A percentile compares a stretch with the other conserved stretches of the same genome.
These are phyloP conservation scores for Neomonachus schauinslandi DNA, from an alignment of 2,113 vertebrate genomes.

Conservation along the genomic window DNA sequence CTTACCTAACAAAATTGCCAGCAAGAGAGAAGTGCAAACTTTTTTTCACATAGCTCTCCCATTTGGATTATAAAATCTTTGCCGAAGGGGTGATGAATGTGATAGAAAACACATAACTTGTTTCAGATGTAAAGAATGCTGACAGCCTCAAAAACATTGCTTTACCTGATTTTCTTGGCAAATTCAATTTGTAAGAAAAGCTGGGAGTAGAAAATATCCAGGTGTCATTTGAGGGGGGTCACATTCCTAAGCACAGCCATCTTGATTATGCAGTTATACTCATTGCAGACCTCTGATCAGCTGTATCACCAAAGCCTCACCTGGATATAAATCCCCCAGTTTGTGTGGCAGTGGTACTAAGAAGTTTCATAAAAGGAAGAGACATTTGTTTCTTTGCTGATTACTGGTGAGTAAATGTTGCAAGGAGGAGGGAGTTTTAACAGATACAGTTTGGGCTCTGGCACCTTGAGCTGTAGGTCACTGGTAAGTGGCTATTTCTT, in stretches of 20 bases:
- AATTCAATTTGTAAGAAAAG: constrained; percentile 41
- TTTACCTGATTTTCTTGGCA: constrained; percentile 26
- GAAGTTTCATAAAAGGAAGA: not conserved
- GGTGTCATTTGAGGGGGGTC: not conserved
- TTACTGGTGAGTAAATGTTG: not conserved
- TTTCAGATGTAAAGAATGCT: constrained; percentile 21
- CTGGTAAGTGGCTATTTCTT: not conserved
- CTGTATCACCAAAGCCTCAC: not conserved
- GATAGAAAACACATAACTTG: not conserved
- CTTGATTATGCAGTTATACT: not conserved
- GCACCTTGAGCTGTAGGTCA: rapidly evolving
- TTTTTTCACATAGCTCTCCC: not conserved
- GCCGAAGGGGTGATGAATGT: not conserved
- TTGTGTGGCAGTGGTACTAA: not conserved
- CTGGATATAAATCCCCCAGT: not conserved
- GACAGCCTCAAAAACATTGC: not conserved
- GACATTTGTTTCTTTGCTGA: not conserved
- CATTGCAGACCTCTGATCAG: not conserved
- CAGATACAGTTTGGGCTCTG: not conserved
- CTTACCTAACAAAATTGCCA: constrained; percentile 28
- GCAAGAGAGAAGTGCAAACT: not conserved
- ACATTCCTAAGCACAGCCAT: not conserved
- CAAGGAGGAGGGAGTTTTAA: not conserved
- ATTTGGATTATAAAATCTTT: constrained; percentile 27
- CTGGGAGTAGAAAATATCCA: not conserved